Evolutionary conservation across 2,797 vertebrate species (phyloP).

Genomic region (Naso thynnoides): DNA sequence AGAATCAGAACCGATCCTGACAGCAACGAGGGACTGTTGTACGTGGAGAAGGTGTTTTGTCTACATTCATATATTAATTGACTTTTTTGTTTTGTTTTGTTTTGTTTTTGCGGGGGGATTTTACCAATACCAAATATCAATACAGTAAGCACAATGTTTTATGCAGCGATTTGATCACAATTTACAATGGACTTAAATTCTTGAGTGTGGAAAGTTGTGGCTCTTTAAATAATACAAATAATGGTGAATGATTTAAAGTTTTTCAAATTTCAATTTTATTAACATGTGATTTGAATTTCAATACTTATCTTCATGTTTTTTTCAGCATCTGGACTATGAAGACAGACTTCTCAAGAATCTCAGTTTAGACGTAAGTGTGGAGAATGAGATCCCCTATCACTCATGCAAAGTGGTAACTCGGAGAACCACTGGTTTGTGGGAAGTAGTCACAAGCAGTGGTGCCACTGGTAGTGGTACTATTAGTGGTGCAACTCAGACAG

Average conservation of each 20-base stretch:
- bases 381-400: constrained; percentile 66
- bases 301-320: neutral
- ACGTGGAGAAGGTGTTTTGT: constrained; percentile 79
- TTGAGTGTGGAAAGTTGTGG: no score
- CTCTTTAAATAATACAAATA: neutral
- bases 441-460: neutral
- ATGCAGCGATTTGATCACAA: no score
- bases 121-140: no score
- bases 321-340: constrained; percentile 73
- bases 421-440: constrained; percentile 32
- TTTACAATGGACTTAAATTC: no score
- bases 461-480: rapidly evolving
- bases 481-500: rapidly evolving
- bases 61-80: no score
- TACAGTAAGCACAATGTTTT: no score
- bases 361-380: constrained; percentile 55
- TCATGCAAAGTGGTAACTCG: constrained; percentile 62
- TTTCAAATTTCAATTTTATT: neutral
- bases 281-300: neutral
- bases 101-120: no score
- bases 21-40: constrained; percentile 83
- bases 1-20: constrained; percentile 73
- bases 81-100: no score
- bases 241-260: neutral
- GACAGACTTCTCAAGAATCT: constrained; percentile 36